Percentiles rank a stretch among this genome's conserved stretches.
phyloP scores from a whole-genome alignment of 1,140 invertebrate genomes.

The Ceratosolen fusciceps region DNA sequence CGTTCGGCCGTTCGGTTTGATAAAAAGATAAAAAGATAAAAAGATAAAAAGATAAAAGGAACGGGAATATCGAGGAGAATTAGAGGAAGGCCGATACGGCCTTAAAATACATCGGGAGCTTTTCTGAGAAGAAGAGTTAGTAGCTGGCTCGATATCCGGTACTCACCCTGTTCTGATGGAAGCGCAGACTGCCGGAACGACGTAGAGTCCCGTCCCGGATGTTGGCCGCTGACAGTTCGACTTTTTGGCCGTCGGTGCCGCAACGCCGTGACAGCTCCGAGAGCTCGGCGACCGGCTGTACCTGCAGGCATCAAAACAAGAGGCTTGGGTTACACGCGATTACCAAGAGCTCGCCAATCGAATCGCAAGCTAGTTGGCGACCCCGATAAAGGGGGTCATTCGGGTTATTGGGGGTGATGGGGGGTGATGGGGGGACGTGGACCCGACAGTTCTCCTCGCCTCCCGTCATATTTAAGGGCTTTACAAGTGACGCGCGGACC shows the following conservation, averaged over 20 bases:
- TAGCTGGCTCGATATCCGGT: not conserved
- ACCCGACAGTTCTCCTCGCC: no score
- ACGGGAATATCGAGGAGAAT: no score
- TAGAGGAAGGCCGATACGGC: no score
- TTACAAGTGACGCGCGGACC: no score
- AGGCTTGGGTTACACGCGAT: not conserved
- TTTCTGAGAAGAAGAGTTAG: not conserved
- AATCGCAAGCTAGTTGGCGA: not conserved
- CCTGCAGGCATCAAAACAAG: conserved; percentile 70
- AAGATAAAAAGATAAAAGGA: no score
- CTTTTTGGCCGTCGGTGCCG: conserved; percentile 76
- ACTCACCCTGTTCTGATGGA: conserved; percentile 79
- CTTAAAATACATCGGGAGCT: not conserved
- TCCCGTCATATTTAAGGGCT: no score
- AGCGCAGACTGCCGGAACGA: conserved; percentile 82
- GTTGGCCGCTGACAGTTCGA: conserved; percentile 79
- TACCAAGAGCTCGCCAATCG: not conserved
- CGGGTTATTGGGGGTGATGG: no score
- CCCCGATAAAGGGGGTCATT: no score
- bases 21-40: no score
- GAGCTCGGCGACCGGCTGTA: conserved; percentile 89
- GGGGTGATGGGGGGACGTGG: no score
- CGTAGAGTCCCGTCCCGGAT: conserved; percentile 84
- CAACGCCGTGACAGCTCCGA: conserved; percentile 84
- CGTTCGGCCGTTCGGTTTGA: no score